These are phyloP conservation scores for Lepidocyrtinus sp. DNA, from an alignment of 2,888 invertebrate genomes.

Conservation along the genomic window DNA sequence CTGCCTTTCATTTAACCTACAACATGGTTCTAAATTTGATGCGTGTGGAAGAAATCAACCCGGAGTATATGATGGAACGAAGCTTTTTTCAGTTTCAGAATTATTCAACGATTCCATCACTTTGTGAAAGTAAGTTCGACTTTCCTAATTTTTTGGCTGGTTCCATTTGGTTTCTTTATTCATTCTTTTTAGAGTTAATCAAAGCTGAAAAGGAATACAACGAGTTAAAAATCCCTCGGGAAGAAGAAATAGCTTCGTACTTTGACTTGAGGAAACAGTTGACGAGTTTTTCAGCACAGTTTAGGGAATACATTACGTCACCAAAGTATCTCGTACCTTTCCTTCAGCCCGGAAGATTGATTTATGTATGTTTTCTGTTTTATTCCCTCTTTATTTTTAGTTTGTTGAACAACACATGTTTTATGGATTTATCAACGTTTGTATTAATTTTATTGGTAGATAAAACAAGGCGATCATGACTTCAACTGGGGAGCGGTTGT, in stretches of 20 bases:
- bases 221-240: constrained; percentile 80
- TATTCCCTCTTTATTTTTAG: too few relatives aligned
- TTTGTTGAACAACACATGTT: too few relatives aligned
- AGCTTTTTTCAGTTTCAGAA: constrained; percentile 99
- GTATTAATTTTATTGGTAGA: constrained; percentile 73
- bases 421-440: too few relatives aligned
- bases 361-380: constrained; percentile 79
- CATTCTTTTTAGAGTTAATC: constrained; percentile 77
- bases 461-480: constrained; percentile 86
- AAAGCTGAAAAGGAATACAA: constrained; percentile 80
- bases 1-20: constrained; percentile 98
- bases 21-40: constrained; percentile 98
- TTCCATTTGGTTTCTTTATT: too few relatives aligned
- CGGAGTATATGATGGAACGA: constrained; percentile 98
- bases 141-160: neutral
- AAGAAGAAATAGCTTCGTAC: constrained; percentile 84
- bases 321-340: constrained; percentile 91
- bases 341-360: constrained; percentile 92
- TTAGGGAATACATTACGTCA: constrained; percentile 85
- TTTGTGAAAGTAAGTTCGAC: constrained; percentile 81
- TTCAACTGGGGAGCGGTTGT: constrained; percentile 98
- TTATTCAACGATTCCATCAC: constrained; percentile 92
- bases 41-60: constrained; percentile 98
- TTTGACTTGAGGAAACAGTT: constrained; percentile 88
- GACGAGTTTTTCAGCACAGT: constrained; percentile 81